Conservation (phyloP, 2,888 invertebrate species). For the Notocelia uddmanniana region DNA sequence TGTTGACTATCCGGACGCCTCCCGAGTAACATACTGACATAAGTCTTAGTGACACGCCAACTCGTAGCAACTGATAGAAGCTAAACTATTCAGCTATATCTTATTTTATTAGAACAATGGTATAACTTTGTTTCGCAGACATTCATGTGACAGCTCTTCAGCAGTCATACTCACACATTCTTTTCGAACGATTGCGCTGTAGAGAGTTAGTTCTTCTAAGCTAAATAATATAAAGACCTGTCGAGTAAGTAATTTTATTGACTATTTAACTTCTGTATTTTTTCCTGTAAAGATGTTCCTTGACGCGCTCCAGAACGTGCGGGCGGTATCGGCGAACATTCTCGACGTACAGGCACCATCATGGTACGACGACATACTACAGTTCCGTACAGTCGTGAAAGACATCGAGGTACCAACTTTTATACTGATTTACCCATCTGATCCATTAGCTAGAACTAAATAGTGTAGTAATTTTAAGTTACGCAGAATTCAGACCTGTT, state of each 20-base stretch:
- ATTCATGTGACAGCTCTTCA: not conserved
- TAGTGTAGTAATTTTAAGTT: too few species aligned
- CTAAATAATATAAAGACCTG: not conserved
- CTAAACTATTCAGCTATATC: too few species aligned
- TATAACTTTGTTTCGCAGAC: not conserved
- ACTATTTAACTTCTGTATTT: not conserved
- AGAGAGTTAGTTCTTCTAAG: not conserved
- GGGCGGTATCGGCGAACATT: constrained; percentile 87
- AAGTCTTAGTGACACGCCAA: not conserved
- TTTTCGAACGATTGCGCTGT: not conserved
- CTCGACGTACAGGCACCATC: constrained; percentile 91
- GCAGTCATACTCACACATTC: not conserved
- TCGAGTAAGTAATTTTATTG: not conserved
- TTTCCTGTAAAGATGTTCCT: constrained; percentile 86
- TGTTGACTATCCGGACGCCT: too few species aligned
- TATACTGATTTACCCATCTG: not conserved
- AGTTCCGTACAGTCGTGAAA: constrained; percentile 86
- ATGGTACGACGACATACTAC: constrained; percentile 93
- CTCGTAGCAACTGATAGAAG: too few species aligned
- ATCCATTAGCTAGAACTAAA: not conserved
- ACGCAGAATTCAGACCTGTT: too few species aligned
- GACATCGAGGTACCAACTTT: constrained; percentile 83
- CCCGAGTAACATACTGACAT: not conserved
- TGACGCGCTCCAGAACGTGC: constrained; percentile 86
- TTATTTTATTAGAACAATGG: too few species aligned